Conservation (phyloP, 2,113 vertebrate genomes). For the Clarias magur region DNA sequence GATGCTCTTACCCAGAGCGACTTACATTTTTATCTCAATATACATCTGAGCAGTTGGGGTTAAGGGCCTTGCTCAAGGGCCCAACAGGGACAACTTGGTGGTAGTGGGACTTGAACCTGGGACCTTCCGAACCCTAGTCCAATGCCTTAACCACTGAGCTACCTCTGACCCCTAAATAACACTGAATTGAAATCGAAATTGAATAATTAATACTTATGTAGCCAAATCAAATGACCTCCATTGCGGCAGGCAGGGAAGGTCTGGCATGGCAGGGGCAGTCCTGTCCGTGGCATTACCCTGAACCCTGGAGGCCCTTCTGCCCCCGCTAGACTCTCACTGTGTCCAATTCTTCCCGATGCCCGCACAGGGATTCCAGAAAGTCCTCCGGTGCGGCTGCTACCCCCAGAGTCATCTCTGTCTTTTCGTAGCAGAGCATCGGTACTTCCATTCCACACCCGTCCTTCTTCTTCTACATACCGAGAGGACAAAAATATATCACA, state of each 20-base stretch:
- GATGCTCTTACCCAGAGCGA: no score
- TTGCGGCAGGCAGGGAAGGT: constrained; percentile 89
- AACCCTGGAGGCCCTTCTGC: constrained; percentile 71
- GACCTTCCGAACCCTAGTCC: no score
- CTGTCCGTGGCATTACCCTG: constrained; percentile 76
- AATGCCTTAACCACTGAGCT: no score
- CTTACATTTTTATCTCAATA: no score
- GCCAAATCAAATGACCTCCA: constrained; percentile 72
- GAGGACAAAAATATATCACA: not conserved
- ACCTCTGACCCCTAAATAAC: no score
- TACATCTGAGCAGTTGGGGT: no score
- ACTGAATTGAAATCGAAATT: no score
- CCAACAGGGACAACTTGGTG: no score
- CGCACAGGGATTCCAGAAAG: constrained; percentile 84
- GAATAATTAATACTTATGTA: not conserved
- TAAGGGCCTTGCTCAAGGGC: no score
- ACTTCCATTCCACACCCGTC: constrained; percentile 79
- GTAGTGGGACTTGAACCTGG: no score
- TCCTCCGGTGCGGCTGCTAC: constrained; percentile 52
- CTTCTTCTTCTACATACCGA: constrained; percentile 67
- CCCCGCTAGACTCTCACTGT: constrained; percentile 70
- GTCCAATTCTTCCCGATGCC: constrained; percentile 73
- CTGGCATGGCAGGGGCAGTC: constrained; percentile 85
- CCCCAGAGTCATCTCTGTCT: constrained; percentile 76
- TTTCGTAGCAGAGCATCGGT: constrained; percentile 71